Evolutionary conservation across 2,888 invertebrate species (phyloP), one percentile per base, ranked within the genome.

Genomic region (Syrista parreyssii): DNA sequence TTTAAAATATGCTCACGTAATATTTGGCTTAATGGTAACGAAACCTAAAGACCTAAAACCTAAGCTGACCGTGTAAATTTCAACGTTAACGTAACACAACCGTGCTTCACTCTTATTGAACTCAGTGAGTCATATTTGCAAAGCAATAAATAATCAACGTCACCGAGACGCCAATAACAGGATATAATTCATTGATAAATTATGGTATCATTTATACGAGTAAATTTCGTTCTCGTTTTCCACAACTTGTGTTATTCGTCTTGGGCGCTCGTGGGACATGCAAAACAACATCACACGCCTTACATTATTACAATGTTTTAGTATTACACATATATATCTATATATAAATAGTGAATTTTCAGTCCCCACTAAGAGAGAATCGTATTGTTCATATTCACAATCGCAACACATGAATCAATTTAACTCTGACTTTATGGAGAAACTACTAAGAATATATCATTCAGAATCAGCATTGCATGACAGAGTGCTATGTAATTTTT

Each of bases 1-100:
- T 84, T 78, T 82, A 85, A 85, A 85, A 85, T 85, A 85, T 78
- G 35, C 78, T 81, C 78, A 82, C 73, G 79, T 79, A 81, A 81
- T 83, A 82, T 82, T 84, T 84, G 84, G 83, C 78, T 80, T 81
- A 75, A 71, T 75, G 80, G 79, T 83, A 84, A 84, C 82, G 69
- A 82, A 82, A 82, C 75, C 79, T 79, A 80, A 80, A 55, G 71
- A 77, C 77, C 79, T 79, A 78, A 78, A 76, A 79, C 73, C 36
- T 55, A 68, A 32, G 15, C 31, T 33, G 35, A 33, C 40, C 33
- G 35, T 68, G 33, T 68, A 23, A 55, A 23, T 23, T 55, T 23
- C 36, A 75, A 68, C 68, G 68, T 76, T 68, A 74, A 55, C 68
- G 35, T 68, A 76, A 68, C 73, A 68, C 68, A 75, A 75, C 36